These are phyloP conservation scores for Oasisia sp. DNA, from an alignment of 2,888 invertebrate species.

Conservation along the genomic window DNA sequence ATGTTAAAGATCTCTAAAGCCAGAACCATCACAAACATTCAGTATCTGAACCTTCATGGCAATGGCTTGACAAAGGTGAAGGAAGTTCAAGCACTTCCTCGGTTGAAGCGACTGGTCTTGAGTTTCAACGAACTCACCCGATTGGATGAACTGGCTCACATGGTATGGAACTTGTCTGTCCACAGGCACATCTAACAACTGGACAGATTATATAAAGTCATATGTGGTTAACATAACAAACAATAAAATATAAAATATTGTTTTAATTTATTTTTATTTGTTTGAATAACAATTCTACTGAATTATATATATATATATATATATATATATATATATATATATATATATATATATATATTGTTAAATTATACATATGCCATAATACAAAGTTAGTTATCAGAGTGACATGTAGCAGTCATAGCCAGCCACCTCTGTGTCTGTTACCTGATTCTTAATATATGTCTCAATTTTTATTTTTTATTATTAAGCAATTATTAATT, in stretches of 20 bases:
- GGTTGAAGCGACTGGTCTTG: constrained; percentile 56
- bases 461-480: too few species aligned
- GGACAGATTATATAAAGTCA: not conserved
- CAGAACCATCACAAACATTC: constrained; percentile 43
- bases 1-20: not conserved
- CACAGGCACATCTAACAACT: not conserved
- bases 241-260: too few species aligned
- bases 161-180: constrained; percentile 48
- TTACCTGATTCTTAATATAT: not conserved
- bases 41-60: constrained; percentile 60
- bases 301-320: too few species aligned
- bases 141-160: constrained; percentile 59
- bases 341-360: too few species aligned
- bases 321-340: too few species aligned
- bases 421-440: not conserved
- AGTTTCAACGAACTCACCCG: constrained; percentile 63
- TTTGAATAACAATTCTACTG: too few species aligned
- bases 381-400: not conserved
- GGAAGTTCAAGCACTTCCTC: constrained; percentile 48
- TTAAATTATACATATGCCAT: not conserved
- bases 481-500: too few species aligned
- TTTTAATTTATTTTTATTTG: too few species aligned
- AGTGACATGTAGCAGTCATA: not conserved
- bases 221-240: too few species aligned
- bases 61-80: constrained; percentile 53